Conservation (phyloP, 30 jellyfish, hydroid and myxozoan species). For the Catostylus mosaicus region DNA sequence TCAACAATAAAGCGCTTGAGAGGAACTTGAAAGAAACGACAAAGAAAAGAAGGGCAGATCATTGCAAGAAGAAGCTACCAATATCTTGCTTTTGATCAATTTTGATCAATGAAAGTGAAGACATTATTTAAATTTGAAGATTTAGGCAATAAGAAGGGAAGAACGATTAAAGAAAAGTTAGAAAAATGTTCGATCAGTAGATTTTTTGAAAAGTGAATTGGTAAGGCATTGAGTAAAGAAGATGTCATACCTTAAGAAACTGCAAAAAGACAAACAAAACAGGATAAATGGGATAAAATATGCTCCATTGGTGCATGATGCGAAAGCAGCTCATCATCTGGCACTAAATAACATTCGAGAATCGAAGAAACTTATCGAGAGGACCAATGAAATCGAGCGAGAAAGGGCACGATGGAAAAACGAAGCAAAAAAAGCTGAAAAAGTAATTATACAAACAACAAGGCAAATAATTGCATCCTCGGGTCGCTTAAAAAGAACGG, state of each 20-base stretch:
- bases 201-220: no score
- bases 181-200: no score
- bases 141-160: no score
- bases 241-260: conserved; percentile 8
- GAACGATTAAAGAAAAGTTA: no score
- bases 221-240: no score
- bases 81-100: no score
- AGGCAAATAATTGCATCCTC: background rate
- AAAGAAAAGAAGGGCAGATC: no score
- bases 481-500: background rate
- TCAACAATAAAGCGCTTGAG: no score
- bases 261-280: conserved; percentile 13
- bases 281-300: conserved; percentile 22
- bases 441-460: background rate
- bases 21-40: no score
- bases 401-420: background rate
- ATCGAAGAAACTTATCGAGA: conserved; percentile 10
- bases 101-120: no score
- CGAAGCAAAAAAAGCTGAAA: background rate
- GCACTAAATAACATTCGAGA: conserved; percentile 17
- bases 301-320: conserved; percentile 13
- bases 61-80: no score
- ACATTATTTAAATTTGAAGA: no score
- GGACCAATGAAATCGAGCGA: background rate
- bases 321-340: background rate